phyloP scores from a whole-genome alignment of 2,113 vertebrate genomes.

The Vidua chalybeata region DNA sequence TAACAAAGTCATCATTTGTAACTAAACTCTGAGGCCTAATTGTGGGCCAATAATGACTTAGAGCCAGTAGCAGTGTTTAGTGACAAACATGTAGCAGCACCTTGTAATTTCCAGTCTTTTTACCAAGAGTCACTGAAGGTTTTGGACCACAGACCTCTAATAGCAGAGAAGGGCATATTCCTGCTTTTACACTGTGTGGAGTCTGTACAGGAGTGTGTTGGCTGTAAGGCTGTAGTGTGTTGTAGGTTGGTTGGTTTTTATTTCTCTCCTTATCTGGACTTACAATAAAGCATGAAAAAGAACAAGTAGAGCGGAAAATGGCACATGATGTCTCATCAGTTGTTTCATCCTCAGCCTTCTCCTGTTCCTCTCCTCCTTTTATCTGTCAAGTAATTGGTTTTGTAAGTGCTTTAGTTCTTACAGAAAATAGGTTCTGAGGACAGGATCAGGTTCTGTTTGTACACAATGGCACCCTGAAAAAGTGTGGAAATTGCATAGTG shows the following conservation, averaged over 20 bases:
- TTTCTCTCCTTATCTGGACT: neutral
- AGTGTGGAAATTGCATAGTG: neutral
- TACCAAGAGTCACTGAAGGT: neutral
- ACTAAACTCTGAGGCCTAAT: neutral
- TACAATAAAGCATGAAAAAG: neutral
- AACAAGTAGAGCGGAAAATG: neutral
- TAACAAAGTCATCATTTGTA: neutral
- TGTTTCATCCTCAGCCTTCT: neutral
- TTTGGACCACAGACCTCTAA: neutral
- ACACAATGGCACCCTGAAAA: neutral
- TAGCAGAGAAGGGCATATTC: neutral
- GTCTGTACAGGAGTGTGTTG: neutral
- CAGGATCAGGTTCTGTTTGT: neutral
- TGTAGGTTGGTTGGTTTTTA: neutral
- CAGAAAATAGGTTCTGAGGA: neutral
- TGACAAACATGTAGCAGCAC: neutral
- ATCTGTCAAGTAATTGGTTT: neutral
- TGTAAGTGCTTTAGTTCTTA: neutral
- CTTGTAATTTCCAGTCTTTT: neutral
- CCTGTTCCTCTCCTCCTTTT: neutral
- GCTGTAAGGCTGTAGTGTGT: neutral
- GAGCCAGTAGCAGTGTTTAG: neutral
- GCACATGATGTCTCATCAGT: neutral
- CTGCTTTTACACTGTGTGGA: neutral
- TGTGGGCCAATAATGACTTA: neutral